A percentile compares a stretch with the other conserved stretches of the same genome.
phyloP scores from a whole-genome alignment of 2,797 vertebrate species.

The Hipposideros larvatus region DNA sequence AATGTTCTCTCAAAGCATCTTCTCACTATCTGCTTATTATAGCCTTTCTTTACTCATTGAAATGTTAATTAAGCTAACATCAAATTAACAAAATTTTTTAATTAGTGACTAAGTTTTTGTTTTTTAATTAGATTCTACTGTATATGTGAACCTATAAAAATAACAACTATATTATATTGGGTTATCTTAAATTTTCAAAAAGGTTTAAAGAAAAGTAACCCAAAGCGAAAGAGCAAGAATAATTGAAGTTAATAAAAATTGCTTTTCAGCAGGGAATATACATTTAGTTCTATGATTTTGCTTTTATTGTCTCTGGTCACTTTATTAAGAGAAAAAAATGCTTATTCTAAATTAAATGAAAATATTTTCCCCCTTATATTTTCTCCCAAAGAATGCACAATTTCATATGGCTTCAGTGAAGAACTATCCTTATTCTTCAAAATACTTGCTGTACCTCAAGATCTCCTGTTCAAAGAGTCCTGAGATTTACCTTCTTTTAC shows the following conservation, averaged over 20 bases:
- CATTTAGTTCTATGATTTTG: not conserved
- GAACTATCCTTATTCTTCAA: not conserved
- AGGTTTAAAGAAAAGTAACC: not conserved
- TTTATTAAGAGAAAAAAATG: not conserved
- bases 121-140: not conserved
- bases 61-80: not conserved
- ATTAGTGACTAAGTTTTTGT: not conserved
- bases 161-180: not conserved
- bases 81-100: constrained; percentile 26
- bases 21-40: not conserved
- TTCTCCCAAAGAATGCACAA: not conserved
- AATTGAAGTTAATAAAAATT: not conserved
- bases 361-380: not conserved
- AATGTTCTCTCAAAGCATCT: not conserved
- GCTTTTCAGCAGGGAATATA: not conserved
- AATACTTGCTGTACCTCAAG: not conserved
- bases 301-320: not conserved
- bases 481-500: not conserved
- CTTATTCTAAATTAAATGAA: not conserved
- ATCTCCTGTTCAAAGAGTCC: not conserved
- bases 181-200: constrained; percentile 52
- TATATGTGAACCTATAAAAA: not conserved
- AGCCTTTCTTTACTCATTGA: not conserved
- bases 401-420: not conserved
- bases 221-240: not conserved